These are phyloP conservation scores for Dryococelus australis DNA, from an alignment of 2,888 invertebrate species.

Conservation along the genomic window DNA sequence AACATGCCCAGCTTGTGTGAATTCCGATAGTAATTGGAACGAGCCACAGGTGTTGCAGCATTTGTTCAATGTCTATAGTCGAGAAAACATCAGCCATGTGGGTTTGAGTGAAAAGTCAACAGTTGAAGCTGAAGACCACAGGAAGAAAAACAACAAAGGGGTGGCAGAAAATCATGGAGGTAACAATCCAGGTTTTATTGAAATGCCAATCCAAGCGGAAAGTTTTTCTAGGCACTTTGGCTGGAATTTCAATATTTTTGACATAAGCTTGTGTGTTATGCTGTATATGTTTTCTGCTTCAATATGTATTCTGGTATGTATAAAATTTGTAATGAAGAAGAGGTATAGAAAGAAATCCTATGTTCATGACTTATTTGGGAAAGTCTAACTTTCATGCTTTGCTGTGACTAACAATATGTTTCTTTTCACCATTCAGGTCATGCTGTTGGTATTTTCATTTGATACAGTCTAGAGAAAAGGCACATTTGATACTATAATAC, in stretches of 20 bases:
- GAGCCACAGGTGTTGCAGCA: slow-evolving; percentile 69
- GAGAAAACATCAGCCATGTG: slow-evolving; percentile 46
- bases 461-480: not conserved
- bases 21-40: slow-evolving; percentile 67
- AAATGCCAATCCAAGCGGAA: slow-evolving; percentile 25
- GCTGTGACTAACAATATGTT: not conserved
- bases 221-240: slow-evolving; percentile 44
- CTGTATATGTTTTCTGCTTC: slow-evolving; percentile 77
- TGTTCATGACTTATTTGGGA: slow-evolving; percentile 73
- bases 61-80: slow-evolving; percentile 64
- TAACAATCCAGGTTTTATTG: slow-evolving; percentile 28
- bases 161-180: slow-evolving; percentile 30
- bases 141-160: slow-evolving; percentile 44
- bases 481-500: not conserved
- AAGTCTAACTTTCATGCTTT: slow-evolving; percentile 65
- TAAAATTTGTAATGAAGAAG: slow-evolving; percentile 75
- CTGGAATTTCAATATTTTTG: slow-evolving; percentile 70
- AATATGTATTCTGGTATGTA: slow-evolving; percentile 77
- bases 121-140: slow-evolving; percentile 38
- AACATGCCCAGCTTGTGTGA: slow-evolving; percentile 74
- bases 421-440: slow-evolving; percentile 6
- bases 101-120: slow-evolving; percentile 30
- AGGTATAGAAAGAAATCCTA: slow-evolving; percentile 77
- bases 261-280: slow-evolving; percentile 78
- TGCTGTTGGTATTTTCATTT: not conserved